Conservation (phyloP, 2,113 vertebrate genomes). For the Cyanocitta stelleri region DNA sequence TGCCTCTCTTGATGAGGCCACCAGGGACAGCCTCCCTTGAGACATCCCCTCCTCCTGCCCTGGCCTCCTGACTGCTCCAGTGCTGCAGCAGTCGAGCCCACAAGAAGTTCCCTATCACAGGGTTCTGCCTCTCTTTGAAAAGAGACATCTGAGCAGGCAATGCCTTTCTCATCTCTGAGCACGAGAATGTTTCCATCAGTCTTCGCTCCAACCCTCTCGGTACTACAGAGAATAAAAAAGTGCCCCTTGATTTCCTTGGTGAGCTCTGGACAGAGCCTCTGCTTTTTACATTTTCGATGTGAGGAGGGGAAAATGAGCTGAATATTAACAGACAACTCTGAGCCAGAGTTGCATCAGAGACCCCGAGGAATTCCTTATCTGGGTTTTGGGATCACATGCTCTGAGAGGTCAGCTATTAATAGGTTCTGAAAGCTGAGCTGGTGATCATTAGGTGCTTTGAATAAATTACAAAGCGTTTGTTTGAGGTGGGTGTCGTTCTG, state of each 20-base stretch:
- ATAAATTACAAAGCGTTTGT: not conserved
- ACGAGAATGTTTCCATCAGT: not conserved
- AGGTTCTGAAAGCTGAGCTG: not conserved
- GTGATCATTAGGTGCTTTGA: not conserved
- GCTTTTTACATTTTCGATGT: not conserved
- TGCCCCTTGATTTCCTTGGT: not conserved
- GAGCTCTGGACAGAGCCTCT: not conserved
- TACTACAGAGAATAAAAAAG: not conserved
- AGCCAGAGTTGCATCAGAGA: not conserved
- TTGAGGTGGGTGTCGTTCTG: not conserved
- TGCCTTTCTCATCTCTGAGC: not conserved
- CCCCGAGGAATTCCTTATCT: not conserved
- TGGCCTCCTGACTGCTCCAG: not conserved
- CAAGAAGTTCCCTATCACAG: not conserved
- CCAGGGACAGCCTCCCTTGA: not conserved
- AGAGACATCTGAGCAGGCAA: not conserved
- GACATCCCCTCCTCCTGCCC: not conserved
- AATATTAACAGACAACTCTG: not conserved
- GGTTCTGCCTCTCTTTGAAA: not conserved
- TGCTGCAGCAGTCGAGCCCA: not conserved
- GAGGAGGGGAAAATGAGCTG: not conserved
- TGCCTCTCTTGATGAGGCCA: not conserved
- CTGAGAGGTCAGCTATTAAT: not conserved
- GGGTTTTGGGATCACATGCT: not conserved
- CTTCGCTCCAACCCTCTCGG: not conserved